A percentile compares a stretch with the other conserved stretches of the same genome.
Conservation (phyloP, 1,140 invertebrate genomes). For the Platorchestia sp. region DNA sequence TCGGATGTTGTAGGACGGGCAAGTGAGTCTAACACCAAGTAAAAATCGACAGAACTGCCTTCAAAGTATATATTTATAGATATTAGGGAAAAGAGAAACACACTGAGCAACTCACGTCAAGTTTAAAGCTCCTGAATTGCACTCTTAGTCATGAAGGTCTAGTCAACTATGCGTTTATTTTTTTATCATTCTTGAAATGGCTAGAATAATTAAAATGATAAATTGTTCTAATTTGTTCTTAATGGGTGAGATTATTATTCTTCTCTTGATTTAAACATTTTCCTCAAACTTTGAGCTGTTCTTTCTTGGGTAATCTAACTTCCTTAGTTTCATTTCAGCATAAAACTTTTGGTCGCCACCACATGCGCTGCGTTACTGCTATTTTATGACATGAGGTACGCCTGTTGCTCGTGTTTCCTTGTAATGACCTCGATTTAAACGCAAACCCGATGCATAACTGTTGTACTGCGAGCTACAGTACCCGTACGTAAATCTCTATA, state of each 20-base stretch:
- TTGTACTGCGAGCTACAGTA: background rate
- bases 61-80: background rate
- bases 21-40: background rate
- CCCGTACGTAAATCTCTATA: background rate
- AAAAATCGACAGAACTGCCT: background rate
- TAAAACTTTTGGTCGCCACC: background rate
- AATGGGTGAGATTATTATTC: background rate
- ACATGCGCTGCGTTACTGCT: background rate
- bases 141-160: background rate
- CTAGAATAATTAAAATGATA: background rate
- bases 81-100: background rate
- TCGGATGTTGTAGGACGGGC: background rate
- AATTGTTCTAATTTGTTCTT: background rate
- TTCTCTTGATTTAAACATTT: background rate
- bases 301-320: background rate
- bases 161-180: background rate
- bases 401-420: background rate
- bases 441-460: background rate
- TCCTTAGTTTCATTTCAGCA: background rate
- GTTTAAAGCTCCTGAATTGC: background rate
- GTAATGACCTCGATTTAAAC: background rate
- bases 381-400: background rate
- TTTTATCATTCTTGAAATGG: background rate
- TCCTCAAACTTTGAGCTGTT: background rate
- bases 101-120: background rate